Percentiles rank a stretch among this genome's conserved stretches.
Evolutionary conservation across 1,140 invertebrate species (phyloP).

Genomic region (Cephus cinctus): DNA sequence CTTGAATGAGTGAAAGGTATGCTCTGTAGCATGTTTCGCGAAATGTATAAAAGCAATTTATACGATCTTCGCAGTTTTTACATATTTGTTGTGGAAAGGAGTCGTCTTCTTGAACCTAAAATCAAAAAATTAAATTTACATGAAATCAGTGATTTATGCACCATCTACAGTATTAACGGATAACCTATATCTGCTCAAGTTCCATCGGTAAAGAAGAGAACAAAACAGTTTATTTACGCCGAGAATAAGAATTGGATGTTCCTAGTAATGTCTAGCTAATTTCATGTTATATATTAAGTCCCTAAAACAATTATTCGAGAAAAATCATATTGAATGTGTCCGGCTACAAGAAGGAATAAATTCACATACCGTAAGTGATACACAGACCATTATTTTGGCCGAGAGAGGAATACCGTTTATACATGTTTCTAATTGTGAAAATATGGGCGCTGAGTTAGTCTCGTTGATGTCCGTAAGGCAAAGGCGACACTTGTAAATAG

Average conservation of each 20-base stretch:
- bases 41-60: conserved; percentile 13
- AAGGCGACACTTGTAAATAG: conserved; percentile 15
- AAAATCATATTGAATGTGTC: too few relatives aligned
- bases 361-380: conserved; percentile 20
- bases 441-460: conserved; percentile 10
- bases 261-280: too few relatives aligned
- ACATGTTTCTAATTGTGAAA: conserved; percentile 1
- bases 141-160: too few relatives aligned
- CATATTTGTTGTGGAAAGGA: conserved; percentile 12
- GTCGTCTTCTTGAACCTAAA: conserved; percentile 16
- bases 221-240: neutral
- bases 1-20: conserved; percentile 8
- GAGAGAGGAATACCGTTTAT: conserved; percentile 7
- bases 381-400: conserved; percentile 19
- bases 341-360: conserved; percentile 1
- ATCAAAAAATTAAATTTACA: conserved; percentile 7
- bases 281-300: too few relatives aligned
- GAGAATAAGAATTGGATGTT: too few relatives aligned
- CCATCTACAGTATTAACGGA: too few relatives aligned
- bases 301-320: too few relatives aligned
- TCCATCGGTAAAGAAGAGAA: neutral
- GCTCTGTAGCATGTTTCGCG: conserved; percentile 12
- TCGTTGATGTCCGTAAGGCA: conserved; percentile 11
- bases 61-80: conserved; percentile 12
- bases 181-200: too few relatives aligned